phyloP scores from a whole-genome alignment of 1,140 invertebrate genomes.

The Cotesia glomerata region DNA sequence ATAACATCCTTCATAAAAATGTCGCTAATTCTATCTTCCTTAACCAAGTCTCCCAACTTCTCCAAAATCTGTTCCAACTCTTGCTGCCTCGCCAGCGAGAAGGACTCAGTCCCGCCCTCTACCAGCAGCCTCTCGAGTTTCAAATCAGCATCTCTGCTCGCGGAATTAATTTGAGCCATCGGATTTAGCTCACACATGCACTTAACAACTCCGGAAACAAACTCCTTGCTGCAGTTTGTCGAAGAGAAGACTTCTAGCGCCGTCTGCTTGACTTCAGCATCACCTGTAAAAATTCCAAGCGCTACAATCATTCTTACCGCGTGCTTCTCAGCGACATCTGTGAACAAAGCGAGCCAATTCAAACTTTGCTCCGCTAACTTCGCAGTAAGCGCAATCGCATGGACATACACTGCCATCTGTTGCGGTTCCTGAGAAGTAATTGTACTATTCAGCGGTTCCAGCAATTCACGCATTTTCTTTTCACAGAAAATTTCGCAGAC shows the following conservation, averaged over 20 bases:
- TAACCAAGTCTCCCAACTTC: slow-evolving; percentile 56
- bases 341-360: slow-evolving; percentile 60
- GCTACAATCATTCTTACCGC: slow-evolving; percentile 65
- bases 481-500: slow-evolving; percentile 51
- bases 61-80: slow-evolving; percentile 63
- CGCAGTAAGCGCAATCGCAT: slow-evolving; percentile 59
- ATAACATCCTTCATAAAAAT: slow-evolving; percentile 71
- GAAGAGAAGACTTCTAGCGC: slow-evolving; percentile 59
- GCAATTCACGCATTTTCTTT: slow-evolving; percentile 49
- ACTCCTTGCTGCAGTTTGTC: slow-evolving; percentile 58
- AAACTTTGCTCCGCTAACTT: slow-evolving; percentile 58
- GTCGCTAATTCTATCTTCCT: slow-evolving; percentile 61
- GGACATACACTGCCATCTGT: slow-evolving; percentile 53
- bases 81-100: slow-evolving; percentile 62
- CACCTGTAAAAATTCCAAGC: slow-evolving; percentile 61
- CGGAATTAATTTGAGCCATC: slow-evolving; percentile 47
- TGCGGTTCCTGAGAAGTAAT: background rate
- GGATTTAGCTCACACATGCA: slow-evolving; percentile 63
- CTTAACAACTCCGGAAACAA: slow-evolving; percentile 53
- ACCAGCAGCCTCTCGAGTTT: too few relatives aligned
- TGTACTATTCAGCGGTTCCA: slow-evolving; percentile 41
- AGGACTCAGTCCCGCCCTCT: slow-evolving; percentile 38
- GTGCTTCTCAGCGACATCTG: slow-evolving; percentile 58
- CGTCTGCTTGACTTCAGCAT: slow-evolving; percentile 59
- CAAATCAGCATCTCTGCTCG: too few relatives aligned